Base-by-base conservation (phyloP, 2,888 invertebrate genomes). In the Boloria selene region DNA sequence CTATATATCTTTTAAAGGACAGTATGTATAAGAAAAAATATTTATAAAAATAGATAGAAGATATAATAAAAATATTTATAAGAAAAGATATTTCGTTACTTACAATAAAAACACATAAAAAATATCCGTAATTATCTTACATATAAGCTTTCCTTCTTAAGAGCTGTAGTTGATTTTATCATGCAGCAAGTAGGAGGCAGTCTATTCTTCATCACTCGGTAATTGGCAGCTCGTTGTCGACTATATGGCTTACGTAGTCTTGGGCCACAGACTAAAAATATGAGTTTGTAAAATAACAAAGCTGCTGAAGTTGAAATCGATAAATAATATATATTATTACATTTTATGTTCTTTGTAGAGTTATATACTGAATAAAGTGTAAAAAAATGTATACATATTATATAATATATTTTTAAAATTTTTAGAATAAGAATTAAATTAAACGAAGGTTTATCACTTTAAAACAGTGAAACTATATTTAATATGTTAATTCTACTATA, bases 141-240 rank as follows among this genome's bases (percentile, higher is more conserved):
- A 26, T 49, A 59, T 49, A 49, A 59, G 17, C 45, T 56, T n/a
- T 56, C 45, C 45, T 14, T 56, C 45, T 14, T 56, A 10, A 45
- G 13, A 49, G 31, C 7, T 47, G 47, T 7, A 55, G 44, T 52
- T 55, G 61, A 54, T 66, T 66, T 66, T 62, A 47, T 66, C 52
- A 51, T 56, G 55, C 51, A 68, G 64, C 60, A 60, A 63, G 49
- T 69, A 53, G 67, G 67, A 58, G 58, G 64, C 67, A 63, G 66
- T 62, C 69, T 72, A 72, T 76, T 77, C 75, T 70, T 75, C 74
- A 78, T 80, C 73, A 75, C 76, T 71, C 71, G 71, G 73, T 81
- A 77, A 81, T 81, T 79, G 75, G 75, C 73, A 73, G 73, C 65
- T 69, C 54, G 68, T 70, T 72, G 70, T 69, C 64, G 65, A 58